A percentile compares a stretch with the other conserved stretches of the same genome.
Conservation (phyloP, 1,140 invertebrate genomes). For the Drosophila chauvacae region DNA sequence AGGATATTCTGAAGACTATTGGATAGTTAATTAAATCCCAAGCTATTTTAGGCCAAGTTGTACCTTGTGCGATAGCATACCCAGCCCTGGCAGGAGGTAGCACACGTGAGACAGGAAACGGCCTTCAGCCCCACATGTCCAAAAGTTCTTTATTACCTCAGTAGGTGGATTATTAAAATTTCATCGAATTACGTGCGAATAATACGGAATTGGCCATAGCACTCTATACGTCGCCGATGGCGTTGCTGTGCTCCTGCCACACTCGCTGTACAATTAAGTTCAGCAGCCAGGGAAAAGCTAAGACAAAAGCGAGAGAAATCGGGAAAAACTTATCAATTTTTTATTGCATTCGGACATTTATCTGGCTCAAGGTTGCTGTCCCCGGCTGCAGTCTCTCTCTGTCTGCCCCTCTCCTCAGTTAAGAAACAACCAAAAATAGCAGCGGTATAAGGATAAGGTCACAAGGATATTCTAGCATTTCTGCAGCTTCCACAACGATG, state of each 20-base stretch:
- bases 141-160: constrained; percentile 75
- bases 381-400: neutral
- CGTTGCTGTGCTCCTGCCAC: constrained; percentile 2
- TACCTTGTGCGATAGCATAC: neutral
- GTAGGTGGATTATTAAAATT: constrained; percentile 76
- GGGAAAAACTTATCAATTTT: constrained; percentile 51
- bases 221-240: constrained; percentile 30
- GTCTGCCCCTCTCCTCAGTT: neutral
- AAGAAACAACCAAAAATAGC: neutral
- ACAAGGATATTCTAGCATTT: constrained; percentile 21
- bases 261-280: constrained; percentile 41
- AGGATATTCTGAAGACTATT: neutral
- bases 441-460: constrained; percentile 1
- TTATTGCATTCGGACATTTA: constrained; percentile 43
- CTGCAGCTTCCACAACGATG: constrained; percentile 30
- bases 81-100: neutral
- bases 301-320: constrained; percentile 23
- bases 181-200: constrained; percentile 73
- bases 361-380: constrained; percentile 37
- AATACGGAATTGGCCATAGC: constrained; percentile 53
- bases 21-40: neutral
- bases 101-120: constrained; percentile 47
- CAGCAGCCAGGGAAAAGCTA: constrained; percentile 4
- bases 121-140: constrained; percentile 62
- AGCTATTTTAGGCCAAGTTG: neutral